These are phyloP conservation scores for Harpalus rubripes DNA, from an alignment of 2,888 invertebrate species.

Conservation along the genomic window DNA sequence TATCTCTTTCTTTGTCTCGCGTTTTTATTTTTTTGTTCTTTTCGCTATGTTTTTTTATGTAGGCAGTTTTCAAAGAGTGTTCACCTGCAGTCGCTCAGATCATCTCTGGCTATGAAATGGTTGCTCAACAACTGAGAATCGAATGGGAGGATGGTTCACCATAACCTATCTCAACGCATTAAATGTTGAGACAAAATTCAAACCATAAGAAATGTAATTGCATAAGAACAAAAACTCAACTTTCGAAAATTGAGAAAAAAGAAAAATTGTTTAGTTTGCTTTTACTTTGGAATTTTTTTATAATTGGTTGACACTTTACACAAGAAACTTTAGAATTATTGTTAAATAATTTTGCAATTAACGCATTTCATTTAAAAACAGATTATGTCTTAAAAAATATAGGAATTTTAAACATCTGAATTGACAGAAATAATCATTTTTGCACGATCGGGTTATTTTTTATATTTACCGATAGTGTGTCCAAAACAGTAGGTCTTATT, in stretches of 20 bases:
- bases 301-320: background rate
- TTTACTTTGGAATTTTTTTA: background rate
- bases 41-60: slow-evolving; percentile 57
- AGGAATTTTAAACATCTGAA: too few species aligned
- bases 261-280: background rate
- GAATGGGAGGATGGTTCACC: slow-evolving; percentile 74
- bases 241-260: background rate
- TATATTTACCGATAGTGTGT: too few species aligned
- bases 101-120: slow-evolving; percentile 36
- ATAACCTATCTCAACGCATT: slow-evolving; percentile 77
- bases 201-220: background rate
- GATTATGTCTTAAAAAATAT: too few species aligned
- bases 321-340: too few species aligned
- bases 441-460: too few species aligned
- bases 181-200: slow-evolving; percentile 74
- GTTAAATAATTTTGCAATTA: too few species aligned
- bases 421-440: too few species aligned
- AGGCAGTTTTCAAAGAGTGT: slow-evolving; percentile 77
- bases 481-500: too few species aligned
- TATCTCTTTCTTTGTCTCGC: slow-evolving; percentile 46
- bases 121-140: slow-evolving; percentile 69
- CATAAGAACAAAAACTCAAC: background rate
- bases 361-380: too few species aligned
- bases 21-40: slow-evolving; percentile 59
- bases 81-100: slow-evolving; percentile 74